Evolutionary conservation across 2,888 invertebrate species (phyloP).

Genomic region (Limnephilus marmoratus): DNA sequence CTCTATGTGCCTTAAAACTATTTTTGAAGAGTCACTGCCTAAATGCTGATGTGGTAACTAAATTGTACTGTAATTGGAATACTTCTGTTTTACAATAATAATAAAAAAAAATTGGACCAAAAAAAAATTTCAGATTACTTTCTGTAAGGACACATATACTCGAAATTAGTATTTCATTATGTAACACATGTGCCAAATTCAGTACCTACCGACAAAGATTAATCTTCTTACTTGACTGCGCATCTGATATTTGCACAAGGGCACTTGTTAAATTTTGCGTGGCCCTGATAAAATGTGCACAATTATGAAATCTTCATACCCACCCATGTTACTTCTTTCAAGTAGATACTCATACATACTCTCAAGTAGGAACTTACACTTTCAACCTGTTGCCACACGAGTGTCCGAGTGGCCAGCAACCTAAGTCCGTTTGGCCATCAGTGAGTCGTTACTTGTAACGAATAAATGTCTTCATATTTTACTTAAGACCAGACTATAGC

Average conservation of each 20-base stretch:
- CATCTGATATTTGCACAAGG: no score
- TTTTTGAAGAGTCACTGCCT: no score
- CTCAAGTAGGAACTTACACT: not conserved
- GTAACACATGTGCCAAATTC: not conserved
- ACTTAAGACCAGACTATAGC: not conserved
- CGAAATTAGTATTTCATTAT: no score
- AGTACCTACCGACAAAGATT: not conserved
- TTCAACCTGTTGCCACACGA: not conserved
- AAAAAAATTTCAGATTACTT: no score
- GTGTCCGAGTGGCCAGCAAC: not conserved
- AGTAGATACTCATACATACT: not conserved
- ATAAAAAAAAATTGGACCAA: no score
- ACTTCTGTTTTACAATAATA: no score
- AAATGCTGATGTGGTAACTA: no score
- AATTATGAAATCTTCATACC: not conserved
- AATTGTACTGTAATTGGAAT: no score
- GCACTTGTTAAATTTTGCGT: not conserved
- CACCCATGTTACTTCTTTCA: not conserved
- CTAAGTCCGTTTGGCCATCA: not conserved
- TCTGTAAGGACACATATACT: no score
- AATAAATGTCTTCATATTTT: not conserved
- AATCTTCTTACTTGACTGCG: not conserved
- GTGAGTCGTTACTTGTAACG: not conserved
- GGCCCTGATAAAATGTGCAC: not conserved
- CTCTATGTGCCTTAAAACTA: no score